Evolutionary conservation across 1,140 invertebrate species (phyloP).

Genomic region (Magallana angulata): DNA sequence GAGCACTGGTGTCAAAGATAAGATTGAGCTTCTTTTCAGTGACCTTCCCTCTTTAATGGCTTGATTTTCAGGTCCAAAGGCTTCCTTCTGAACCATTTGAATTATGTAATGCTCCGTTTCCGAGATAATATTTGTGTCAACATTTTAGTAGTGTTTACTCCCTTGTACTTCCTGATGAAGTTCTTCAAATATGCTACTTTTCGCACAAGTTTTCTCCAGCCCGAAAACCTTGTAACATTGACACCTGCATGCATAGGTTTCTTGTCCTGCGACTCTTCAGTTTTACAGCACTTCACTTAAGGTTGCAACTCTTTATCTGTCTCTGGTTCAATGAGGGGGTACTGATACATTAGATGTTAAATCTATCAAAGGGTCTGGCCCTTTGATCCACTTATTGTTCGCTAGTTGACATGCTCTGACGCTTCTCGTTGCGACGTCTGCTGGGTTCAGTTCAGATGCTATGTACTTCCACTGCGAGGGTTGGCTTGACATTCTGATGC

Average conservation of each 20-base stretch:
- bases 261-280: too few relatives aligned
- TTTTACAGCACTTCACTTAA: neutral
- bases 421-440: constrained; percentile 8
- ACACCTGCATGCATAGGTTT: too few relatives aligned
- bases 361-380: neutral
- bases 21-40: constrained; percentile 31
- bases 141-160: neutral
- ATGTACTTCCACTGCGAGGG: constrained; percentile 46
- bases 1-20: constrained; percentile 54
- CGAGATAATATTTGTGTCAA: neutral
- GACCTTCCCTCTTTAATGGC: neutral
- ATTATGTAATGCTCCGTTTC: neutral
- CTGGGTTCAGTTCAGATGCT: constrained; percentile 8
- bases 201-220: neutral
- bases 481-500: neutral
- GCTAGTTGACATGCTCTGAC: neutral
- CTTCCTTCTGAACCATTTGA: neutral
- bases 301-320: neutral
- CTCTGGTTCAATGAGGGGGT: neutral
- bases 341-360: neutral
- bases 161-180: too few relatives aligned
- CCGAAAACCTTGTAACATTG: neutral
- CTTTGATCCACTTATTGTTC: neutral
- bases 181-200: neutral
- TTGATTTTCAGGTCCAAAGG: neutral